Base-by-base conservation (phyloP, 1,140 invertebrate genomes). In the Hormaphis cornu region DNA sequence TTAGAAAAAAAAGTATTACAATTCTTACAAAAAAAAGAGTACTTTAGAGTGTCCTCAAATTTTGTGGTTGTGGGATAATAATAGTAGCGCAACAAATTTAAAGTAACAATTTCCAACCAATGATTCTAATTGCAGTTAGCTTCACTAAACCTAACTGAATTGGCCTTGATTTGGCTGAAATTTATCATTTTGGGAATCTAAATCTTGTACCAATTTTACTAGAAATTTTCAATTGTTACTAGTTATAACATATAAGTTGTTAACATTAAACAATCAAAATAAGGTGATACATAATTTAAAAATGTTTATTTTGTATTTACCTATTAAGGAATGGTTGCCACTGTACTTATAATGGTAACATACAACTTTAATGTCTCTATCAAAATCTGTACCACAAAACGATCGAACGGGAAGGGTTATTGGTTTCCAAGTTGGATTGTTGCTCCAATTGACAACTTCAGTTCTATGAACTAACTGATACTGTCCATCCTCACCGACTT, bases 371-470 rank as follows among this genome's bases (percentile, higher is more conserved):
- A 80, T 72, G 46, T 74, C 76, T 14, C 83, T 77, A 71, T 85
- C 82, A 73, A 81, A 79, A 74, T 87, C 84, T 18, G 82, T 83
- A 75, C 83, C 82, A 75, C 84, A 85, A 7, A 86, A 73, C 5
- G 77, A 75, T 33, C 81, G 75, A 0, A 83, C 75, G 20, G 80
- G 76, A 24, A 85, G 74, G 24, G 76, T 77, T 72, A 85, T 82
- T 26, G 78, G 76, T 73, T 77, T 77, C 84, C 84, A 86, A n/a
- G 76, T 76, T 12, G 84, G 84, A 76, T 83, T 81, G 40, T 82
- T 73, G 3, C 79, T 83, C 46, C 79, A 79, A 71, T 80, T 81
- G 9, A 81, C 79, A 5, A 80, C 78, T 74, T 84, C 82, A 33
- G 82, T 73, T 59, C 73, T 59, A 63, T 80, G 73, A 50, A 78